Percentiles rank a stretch among this genome's conserved stretches.
Conservation (phyloP, 2,113 vertebrate genomes). For the Cebus imitator region DNA sequence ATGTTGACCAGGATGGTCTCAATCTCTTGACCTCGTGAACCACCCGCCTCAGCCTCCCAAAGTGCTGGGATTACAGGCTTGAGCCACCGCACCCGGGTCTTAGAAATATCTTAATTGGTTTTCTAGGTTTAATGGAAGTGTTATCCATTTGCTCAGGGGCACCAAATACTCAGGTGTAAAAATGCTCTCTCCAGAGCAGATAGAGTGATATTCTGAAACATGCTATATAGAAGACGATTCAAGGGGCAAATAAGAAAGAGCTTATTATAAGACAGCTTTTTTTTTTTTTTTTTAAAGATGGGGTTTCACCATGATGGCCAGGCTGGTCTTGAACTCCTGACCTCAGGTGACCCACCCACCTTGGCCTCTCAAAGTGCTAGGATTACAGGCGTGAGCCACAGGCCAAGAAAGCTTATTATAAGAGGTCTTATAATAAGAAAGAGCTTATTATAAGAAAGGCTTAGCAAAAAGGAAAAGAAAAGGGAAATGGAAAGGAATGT, state of each 20-base stretch:
- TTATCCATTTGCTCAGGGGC: slow-evolving; percentile 5
- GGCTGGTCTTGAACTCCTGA: too few relatives aligned
- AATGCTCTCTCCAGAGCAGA: background rate
- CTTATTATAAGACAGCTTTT: background rate
- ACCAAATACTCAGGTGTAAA: background rate
- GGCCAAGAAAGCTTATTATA: background rate
- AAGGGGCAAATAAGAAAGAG: background rate
- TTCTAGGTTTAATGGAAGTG: slow-evolving; percentile 43
- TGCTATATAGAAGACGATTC: background rate
- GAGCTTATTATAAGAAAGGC: background rate
- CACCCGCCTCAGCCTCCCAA: too few relatives aligned
- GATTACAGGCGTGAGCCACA: too few relatives aligned
- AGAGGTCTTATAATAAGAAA: background rate
- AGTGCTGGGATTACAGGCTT: too few relatives aligned
- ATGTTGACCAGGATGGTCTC: too few relatives aligned
- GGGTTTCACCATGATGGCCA: too few relatives aligned
- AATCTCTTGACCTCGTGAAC: too few relatives aligned
- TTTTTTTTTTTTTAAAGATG: too few relatives aligned
- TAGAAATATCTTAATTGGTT: background rate
- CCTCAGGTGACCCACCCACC: too few relatives aligned
- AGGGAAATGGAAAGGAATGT: background rate
- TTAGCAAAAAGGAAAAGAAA: background rate
- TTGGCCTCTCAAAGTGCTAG: too few relatives aligned
- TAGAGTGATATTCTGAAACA: slow-evolving; percentile 16
- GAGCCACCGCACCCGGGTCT: too few relatives aligned